A percentile compares a stretch with the other conserved stretches of the same genome.
These are phyloP conservation scores for Aphelenchoides avenae DNA, from an alignment of 1,140 invertebrate genomes.

Conservation along the genomic window DNA sequence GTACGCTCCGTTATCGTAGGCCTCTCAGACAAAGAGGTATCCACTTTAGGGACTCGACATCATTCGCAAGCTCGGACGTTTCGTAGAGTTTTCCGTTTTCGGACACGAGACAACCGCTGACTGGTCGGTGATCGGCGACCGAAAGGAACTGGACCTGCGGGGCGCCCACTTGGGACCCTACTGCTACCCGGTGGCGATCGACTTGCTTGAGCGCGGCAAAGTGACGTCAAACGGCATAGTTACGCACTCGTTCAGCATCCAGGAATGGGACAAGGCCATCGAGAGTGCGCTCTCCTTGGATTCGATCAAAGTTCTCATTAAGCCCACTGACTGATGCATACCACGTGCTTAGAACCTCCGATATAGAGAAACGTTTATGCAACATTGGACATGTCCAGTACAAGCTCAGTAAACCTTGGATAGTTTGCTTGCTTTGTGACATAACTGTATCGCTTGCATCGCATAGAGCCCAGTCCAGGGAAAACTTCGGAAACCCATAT, in stretches of 20 bases:
- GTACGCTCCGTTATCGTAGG: no score
- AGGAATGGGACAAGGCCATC: conserved; percentile 4
- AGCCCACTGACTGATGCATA: no score
- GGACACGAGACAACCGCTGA: not conserved
- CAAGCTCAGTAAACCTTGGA: no score
- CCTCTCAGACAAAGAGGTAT: no score
- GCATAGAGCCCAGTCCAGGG: no score
- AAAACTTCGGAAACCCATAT: no score
- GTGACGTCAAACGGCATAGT: conserved; percentile 4
- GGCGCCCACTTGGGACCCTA: not conserved
- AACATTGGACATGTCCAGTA: no score
- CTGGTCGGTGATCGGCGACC: conserved; percentile 2
- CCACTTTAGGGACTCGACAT: not conserved
- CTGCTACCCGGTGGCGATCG: conserved; percentile 4
- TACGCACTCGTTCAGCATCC: not conserved
- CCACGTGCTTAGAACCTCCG: no score
- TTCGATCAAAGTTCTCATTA: conserved; percentile 6
- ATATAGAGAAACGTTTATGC: no score
- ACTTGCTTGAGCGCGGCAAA: not conserved
- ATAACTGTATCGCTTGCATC: no score
- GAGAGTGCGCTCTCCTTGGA: not conserved
- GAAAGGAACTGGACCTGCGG: conserved; percentile 3
- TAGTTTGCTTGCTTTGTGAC: no score
- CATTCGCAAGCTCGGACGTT: not conserved
- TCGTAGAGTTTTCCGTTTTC: conserved; percentile 6